phyloP scores from a whole-genome alignment of 2,113 vertebrate species.

The Clarias gariepinus region DNA sequence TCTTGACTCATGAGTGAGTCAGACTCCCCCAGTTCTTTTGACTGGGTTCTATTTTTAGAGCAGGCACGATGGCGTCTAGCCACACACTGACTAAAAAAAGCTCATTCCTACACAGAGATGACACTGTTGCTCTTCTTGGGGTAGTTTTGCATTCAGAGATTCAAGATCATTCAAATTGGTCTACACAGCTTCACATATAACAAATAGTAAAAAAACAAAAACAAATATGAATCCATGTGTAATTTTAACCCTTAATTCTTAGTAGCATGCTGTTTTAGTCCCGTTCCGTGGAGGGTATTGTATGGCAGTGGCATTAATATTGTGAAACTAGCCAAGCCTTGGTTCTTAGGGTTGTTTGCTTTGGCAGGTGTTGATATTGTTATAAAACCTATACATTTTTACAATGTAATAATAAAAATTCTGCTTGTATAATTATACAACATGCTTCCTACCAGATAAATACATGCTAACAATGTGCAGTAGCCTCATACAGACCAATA shows the following conservation, averaged over 20 bases:
- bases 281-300: not conserved
- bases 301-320: not conserved
- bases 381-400: not conserved
- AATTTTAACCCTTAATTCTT: not conserved
- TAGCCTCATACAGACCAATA: not conserved
- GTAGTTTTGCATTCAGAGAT: not conserved
- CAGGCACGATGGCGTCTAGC: constrained; percentile 34
- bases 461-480: not conserved
- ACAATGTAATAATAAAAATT: too few relatives aligned
- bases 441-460: not conserved
- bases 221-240: not conserved
- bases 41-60: constrained; percentile 58
- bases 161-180: not conserved
- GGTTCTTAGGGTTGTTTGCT: not conserved
- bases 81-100: constrained; percentile 21
- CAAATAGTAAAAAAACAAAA: not conserved
- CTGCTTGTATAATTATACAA: not conserved
- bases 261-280: not conserved
- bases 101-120: constrained; percentile 1
- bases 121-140: not conserved
- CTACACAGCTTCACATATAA: not conserved
- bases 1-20: constrained; percentile 55
- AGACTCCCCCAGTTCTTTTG: constrained; percentile 48
- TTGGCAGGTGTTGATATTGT: not conserved
- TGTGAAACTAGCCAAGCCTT: not conserved